phyloP scores from a whole-genome alignment of 1,140 invertebrate genomes.

The Drosophila simulans region DNA sequence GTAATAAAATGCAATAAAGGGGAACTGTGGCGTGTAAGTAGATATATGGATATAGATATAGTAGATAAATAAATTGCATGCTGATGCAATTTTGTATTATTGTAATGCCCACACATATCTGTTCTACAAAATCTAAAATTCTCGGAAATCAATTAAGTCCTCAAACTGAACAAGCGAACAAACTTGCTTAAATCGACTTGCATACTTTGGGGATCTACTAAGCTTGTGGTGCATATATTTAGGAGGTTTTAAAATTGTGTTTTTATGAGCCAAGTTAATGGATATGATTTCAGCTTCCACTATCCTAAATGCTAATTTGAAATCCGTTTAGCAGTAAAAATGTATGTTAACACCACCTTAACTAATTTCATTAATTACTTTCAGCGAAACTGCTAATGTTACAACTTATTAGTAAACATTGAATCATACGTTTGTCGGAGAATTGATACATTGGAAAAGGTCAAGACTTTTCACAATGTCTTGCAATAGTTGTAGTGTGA shows the following conservation, averaged over 20 bases:
- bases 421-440: neutral
- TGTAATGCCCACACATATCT: neutral
- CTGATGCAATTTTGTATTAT: neutral
- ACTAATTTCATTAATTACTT: neutral
- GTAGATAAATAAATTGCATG: neutral
- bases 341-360: neutral
- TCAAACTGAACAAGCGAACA: neutral
- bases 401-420: slow-evolving; percentile 2
- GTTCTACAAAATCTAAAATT: slow-evolving; percentile 1
- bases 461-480: slow-evolving; percentile 6
- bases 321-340: neutral
- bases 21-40: neutral
- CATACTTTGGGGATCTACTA: slow-evolving; percentile 24
- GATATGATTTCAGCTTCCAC: neutral
- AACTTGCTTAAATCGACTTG: neutral
- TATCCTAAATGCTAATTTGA: neutral
- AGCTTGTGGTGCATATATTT: slow-evolving; percentile 18
- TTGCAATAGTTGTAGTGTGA: neutral
- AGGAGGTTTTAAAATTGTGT: neutral
- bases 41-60: too few species aligned
- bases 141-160: neutral
- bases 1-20: neutral
- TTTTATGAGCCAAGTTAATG: too few species aligned
- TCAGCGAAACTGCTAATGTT: neutral
- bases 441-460: neutral